Evolutionary conservation across 64 coral and sea anemone species (phyloP), one percentile per base, ranked within the genome.

Genomic region (Platygyra sinensis): DNA sequence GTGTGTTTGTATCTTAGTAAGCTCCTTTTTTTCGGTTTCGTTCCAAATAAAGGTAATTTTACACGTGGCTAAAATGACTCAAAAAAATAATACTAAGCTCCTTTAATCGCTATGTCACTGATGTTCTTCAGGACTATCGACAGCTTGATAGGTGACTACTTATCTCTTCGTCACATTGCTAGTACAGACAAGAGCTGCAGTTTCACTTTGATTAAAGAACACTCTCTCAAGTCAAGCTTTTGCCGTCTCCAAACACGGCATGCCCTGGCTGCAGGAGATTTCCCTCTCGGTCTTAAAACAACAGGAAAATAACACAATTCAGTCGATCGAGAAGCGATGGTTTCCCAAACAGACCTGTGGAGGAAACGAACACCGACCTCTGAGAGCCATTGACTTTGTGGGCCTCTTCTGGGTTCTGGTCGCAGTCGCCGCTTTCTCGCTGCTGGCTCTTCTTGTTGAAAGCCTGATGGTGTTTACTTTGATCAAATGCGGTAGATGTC

Each of bases 111-210:
- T 20, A 2, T 46, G 14, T 75, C 6, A 42, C 18, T 80, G 10
- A 80, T 80, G 59, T 72, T 73, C 39, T 27, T 76, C 55, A 90
- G 89, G 64, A 42, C 31, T 18, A 39, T 90, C n/a, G 62, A 90
- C 50, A 79, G 89, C 8, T 42, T 90, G 8, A 71, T 90, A 55
- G 89, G 89, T 3, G 89, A 90, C 17, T 67, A 81, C 27, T 30
- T 90, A 9, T 82, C 89, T 22, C 71, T 90, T 0, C 61, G 72
- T 55, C n/a, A 78, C 31, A 67, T 73, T 13, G 88, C 78, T 4
- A 80, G 72, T 25, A 30, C 49, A 17, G 64, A 52, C 61, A 51
- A n/a, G 46, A 32, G 73, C 19, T 90, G 88, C 17, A 52, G 50
- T 15, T 90, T 51, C 52, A 90, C 22, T 7, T 52, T 90, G 18